phyloP scores from a whole-genome alignment of 2,113 vertebrate species.

The Catharus minimus region DNA sequence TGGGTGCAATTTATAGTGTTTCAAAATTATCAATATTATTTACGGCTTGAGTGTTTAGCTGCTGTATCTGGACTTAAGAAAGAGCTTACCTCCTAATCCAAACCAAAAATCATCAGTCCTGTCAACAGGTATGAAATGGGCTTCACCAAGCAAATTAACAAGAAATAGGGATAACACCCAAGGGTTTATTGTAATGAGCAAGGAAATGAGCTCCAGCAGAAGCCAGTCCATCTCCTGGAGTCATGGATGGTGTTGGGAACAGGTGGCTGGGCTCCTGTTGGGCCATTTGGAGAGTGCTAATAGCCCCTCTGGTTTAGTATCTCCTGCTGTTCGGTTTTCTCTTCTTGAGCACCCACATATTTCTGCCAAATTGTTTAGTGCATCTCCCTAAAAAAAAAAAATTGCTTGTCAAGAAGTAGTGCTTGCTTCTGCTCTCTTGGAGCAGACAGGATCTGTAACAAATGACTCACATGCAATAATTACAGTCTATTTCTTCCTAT shows the following conservation, averaged over 20 bases:
- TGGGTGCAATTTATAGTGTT: background rate
- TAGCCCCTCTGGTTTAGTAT: background rate
- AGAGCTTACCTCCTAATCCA: background rate
- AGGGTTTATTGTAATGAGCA: background rate
- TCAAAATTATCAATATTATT: background rate
- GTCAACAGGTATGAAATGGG: background rate
- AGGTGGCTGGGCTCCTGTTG: background rate
- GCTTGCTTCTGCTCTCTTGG: background rate
- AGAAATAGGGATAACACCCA: background rate
- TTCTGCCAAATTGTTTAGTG: conserved; percentile 12
- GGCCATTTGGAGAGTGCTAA: background rate
- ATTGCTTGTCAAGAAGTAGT: background rate
- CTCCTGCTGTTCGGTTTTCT: background rate
- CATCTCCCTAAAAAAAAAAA: background rate
- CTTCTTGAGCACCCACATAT: background rate
- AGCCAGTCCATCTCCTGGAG: background rate
- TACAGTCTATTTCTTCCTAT: conserved; percentile 40
- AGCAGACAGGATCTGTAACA: conserved; percentile 27
- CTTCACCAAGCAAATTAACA: background rate
- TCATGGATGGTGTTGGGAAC: background rate
- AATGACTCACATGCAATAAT: conserved; percentile 47
- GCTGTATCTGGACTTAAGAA: background rate
- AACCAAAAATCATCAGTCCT: background rate
- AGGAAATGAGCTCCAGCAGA: background rate
- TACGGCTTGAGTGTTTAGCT: background rate